Conservation (phyloP, 2,888 invertebrate genomes). For the Eumacrocentrus americanus region DNA sequence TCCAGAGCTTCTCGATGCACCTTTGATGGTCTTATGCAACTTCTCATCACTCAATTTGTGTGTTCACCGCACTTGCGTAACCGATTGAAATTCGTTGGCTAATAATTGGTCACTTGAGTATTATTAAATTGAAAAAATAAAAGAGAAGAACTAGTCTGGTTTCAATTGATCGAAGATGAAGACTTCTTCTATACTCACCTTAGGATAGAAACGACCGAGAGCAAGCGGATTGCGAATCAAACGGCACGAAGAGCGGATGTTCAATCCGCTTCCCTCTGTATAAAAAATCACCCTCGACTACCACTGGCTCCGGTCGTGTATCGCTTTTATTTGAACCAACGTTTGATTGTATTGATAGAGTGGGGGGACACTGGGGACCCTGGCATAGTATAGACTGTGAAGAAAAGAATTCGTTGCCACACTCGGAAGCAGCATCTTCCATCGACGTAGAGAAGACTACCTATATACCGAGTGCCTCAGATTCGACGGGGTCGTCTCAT, state of each 20-base stretch:
- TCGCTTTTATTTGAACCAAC: slow-evolving; percentile 26
- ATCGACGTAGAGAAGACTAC: neutral
- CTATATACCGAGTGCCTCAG: neutral
- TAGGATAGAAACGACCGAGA: neutral
- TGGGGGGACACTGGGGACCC: slow-evolving; percentile 27
- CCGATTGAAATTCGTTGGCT: no score
- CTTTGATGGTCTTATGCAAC: slow-evolving; percentile 3
- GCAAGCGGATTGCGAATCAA: neutral
- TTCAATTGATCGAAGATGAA: no score
- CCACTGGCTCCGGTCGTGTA: slow-evolving; percentile 5
- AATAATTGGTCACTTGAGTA: no score
- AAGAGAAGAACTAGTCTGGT: no score
- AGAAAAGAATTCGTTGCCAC: slow-evolving; percentile 16
- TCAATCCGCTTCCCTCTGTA: neutral
- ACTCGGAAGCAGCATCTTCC: slow-evolving; percentile 1
- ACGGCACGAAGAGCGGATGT: neutral
- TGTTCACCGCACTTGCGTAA: slow-evolving; percentile 18
- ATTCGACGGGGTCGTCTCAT: neutral
- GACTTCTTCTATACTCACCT: no score
- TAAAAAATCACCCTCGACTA: slow-evolving; percentile 21
- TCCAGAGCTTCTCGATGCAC: neutral
- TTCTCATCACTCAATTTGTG: neutral
- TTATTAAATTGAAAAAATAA: no score
- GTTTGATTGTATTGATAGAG: slow-evolving; percentile 17
- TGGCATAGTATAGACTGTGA: slow-evolving; percentile 34